Conservation (phyloP, 2,888 invertebrate species). For the Brachypterus glaber region DNA sequence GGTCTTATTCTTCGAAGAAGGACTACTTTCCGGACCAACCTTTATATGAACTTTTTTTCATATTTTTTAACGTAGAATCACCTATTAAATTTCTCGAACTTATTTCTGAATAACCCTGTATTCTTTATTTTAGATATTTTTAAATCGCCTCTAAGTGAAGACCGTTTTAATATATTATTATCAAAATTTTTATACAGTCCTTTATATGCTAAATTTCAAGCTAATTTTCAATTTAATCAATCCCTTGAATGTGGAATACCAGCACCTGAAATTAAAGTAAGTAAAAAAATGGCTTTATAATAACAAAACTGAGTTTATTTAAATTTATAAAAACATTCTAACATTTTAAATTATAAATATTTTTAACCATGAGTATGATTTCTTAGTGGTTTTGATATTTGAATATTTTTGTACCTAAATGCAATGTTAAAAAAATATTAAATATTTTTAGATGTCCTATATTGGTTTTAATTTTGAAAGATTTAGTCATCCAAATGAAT, state of each 20-base stretch:
- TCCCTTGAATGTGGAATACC: constrained; percentile 53
- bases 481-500: constrained; percentile 54
- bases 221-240: constrained; percentile 54
- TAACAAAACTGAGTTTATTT: background rate
- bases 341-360: no score
- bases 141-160: constrained; percentile 40
- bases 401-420: no score
- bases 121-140: constrained; percentile 40
- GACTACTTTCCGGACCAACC: no score
- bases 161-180: constrained; percentile 52
- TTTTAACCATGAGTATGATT: no score
- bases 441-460: constrained; percentile 44
- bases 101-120: no score
- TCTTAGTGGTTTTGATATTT: no score
- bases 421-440: constrained; percentile 1
- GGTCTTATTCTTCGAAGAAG: no score
- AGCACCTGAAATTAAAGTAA: constrained; percentile 48
- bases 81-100: no score
- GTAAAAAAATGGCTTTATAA: constrained; percentile 6
- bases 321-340: no score
- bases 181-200: constrained; percentile 63
- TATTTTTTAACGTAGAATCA: no score
- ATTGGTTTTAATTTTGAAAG: constrained; percentile 54
- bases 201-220: constrained; percentile 57
- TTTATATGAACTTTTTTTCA: no score